phyloP scores from a whole-genome alignment of 2,888 invertebrate species.

The Caenorhabditis uteleia region DNA sequence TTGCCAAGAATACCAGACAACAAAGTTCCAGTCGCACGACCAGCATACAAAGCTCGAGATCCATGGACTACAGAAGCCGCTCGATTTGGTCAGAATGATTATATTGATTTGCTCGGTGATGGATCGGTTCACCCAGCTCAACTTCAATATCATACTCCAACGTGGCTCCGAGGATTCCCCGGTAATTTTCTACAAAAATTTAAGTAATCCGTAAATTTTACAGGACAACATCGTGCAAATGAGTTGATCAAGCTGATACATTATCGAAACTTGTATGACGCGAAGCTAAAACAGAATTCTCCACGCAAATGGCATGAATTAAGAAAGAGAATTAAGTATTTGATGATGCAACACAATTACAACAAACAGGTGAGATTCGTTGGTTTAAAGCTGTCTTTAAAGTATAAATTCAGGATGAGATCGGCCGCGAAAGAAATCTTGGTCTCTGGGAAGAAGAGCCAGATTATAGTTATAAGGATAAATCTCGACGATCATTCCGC shows the following conservation, averaged over 20 bases:
- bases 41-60: constrained; percentile 54
- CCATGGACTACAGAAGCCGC: constrained; percentile 52
- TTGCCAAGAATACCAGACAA: constrained; percentile 63
- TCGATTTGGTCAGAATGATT: constrained; percentile 67
- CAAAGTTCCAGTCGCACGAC: constrained; percentile 53
- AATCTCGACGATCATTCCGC: constrained; percentile 63
- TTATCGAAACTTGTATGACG: constrained; percentile 65
- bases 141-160: constrained; percentile 84
- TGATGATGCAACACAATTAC: constrained; percentile 69
- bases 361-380: constrained; percentile 54
- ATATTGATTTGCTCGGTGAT: constrained; percentile 82
- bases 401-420: constrained; percentile 57
- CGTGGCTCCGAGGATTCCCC: constrained; percentile 86
- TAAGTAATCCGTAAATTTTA: background rate
- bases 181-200: constrained; percentile 4
- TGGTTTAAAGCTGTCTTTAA: background rate
- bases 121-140: constrained; percentile 83
- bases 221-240: constrained; percentile 75
- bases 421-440: constrained; percentile 63
- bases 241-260: constrained; percentile 69
- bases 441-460: constrained; percentile 69
- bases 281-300: constrained; percentile 60
- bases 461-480: constrained; percentile 69
- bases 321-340: constrained; percentile 67
- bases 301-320: constrained; percentile 68